phyloP scores from a whole-genome alignment of 2,888 invertebrate genomes.

The Eubasilissa splendida region DNA sequence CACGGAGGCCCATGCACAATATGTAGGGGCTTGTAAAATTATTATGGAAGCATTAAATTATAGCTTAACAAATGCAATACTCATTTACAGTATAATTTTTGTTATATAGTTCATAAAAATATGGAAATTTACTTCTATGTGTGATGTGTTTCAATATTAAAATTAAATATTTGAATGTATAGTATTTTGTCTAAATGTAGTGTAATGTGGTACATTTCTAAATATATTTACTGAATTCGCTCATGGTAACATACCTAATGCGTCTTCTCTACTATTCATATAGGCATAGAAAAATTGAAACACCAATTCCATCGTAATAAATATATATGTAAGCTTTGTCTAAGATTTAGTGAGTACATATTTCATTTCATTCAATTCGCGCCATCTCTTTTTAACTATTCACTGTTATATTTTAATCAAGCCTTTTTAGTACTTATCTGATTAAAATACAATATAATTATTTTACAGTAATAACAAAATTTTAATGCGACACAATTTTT shows the following conservation, averaged over 20 bases:
- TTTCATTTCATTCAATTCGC: conserved; percentile 20
- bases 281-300: conserved; percentile 23
- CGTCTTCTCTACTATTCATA: conserved; percentile 15
- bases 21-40: no score
- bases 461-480: no score
- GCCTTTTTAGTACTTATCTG: no score
- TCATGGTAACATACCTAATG: neutral
- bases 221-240: conserved; percentile 12
- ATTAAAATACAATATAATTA: no score
- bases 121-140: neutral
- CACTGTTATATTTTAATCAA: no score
- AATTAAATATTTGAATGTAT: conserved; percentile 4
- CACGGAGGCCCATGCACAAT: no score
- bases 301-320: conserved; percentile 32
- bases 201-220: conserved; percentile 10
- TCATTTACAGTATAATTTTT: no score
- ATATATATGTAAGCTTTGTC: conserved; percentile 13
- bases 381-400: neutral
- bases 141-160: conserved; percentile 6
- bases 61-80: no score
- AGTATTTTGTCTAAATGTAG: conserved; percentile 20
- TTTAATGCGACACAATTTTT: no score
- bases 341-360: conserved; percentile 9
- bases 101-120: neutral
- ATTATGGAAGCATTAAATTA: no score